Evolutionary conservation across 2,113 vertebrate genomes (phyloP).

Genomic region (Peromyscus maniculatus): DNA sequence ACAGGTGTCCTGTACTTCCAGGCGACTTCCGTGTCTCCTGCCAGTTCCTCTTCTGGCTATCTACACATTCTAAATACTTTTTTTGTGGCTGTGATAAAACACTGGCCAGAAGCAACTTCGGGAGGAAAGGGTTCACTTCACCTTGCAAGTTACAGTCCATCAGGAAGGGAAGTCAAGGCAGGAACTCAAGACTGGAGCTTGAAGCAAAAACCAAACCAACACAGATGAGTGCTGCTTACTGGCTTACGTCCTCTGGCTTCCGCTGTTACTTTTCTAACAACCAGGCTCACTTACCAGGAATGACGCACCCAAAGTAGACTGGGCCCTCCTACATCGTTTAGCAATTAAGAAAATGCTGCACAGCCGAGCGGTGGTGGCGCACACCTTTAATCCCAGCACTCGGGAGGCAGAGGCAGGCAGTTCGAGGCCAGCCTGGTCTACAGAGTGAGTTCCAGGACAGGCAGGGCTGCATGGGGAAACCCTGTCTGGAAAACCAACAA

Average conservation of each 20-base stretch:
- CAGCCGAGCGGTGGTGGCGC: background rate
- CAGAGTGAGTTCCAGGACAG: background rate
- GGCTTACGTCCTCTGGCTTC: background rate
- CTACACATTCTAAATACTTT: background rate
- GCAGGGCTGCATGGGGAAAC: background rate
- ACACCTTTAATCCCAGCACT: background rate
- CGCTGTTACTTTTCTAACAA: background rate
- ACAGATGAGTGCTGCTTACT: background rate
- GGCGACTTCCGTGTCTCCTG: background rate
- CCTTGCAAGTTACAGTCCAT: background rate
- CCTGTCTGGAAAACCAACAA: background rate
- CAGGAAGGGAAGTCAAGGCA: background rate
- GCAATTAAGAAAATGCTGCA: background rate
- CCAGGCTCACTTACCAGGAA: background rate
- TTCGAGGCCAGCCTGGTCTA: background rate
- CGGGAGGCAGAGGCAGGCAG: background rate
- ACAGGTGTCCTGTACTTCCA: background rate
- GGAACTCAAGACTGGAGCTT: background rate
- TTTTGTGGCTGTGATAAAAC: background rate
- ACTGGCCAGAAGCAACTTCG: background rate
- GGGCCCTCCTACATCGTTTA: background rate
- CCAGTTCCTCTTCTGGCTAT: background rate
- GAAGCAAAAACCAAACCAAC: background rate
- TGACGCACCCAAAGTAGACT: background rate
- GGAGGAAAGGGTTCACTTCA: background rate